These are phyloP conservation scores for Apodemus agrarius DNA, from an alignment of 2,797 vertebrate species.

Conservation along the genomic window DNA sequence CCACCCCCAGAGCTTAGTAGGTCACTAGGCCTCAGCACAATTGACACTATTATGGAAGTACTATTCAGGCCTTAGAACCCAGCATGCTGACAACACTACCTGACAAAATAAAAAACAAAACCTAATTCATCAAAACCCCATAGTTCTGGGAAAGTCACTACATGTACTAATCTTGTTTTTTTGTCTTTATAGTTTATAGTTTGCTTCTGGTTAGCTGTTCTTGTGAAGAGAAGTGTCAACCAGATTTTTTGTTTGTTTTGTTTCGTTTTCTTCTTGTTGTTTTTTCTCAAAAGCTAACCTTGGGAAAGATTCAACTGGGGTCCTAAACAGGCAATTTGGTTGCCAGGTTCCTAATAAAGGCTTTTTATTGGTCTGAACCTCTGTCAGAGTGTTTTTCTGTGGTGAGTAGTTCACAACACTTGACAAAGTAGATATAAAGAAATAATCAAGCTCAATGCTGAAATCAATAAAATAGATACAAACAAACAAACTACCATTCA, in stretches of 20 bases:
- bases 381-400: not conserved
- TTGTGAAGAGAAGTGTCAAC: not conserved
- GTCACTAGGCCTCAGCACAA: not conserved
- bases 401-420: not conserved
- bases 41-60: not conserved
- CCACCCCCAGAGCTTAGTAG: no score
- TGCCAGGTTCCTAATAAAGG: not conserved
- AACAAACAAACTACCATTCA: not conserved
- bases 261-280: no score
- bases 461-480: not conserved
- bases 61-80: not conserved
- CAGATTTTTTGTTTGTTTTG: not conserved
- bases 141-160: no score
- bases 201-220: not conserved
- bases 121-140: no score
- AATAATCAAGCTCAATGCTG: not conserved
- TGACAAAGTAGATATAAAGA: not conserved
- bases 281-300: not conserved
- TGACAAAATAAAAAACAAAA: no score
- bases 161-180: not conserved
- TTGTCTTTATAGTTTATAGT: not conserved
- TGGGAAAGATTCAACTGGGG: not conserved
- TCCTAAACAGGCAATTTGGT: not conserved
- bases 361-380: not conserved
- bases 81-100: not conserved